These are phyloP conservation scores for Eudyptes chrysolophus DNA, from an alignment of 2,113 vertebrate species.

Conservation along the genomic window DNA sequence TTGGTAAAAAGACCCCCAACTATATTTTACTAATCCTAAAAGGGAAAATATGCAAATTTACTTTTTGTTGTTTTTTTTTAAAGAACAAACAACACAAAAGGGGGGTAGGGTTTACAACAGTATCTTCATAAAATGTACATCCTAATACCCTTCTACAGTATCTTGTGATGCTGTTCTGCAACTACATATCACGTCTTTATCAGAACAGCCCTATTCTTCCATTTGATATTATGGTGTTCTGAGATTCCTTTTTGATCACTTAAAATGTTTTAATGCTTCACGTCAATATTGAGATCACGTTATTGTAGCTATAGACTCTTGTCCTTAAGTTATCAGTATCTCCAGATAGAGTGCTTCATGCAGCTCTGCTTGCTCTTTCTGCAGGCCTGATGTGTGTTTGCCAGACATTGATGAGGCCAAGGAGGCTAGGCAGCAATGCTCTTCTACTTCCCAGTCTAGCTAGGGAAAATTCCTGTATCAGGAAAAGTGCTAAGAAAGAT, in stretches of 20 bases:
- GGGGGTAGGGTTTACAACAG: background rate
- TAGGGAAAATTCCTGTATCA: background rate
- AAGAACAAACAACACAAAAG: background rate
- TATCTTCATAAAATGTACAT: background rate
- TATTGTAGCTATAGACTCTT: background rate
- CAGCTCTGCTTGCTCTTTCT: background rate
- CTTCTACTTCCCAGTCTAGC: background rate
- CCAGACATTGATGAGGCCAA: background rate
- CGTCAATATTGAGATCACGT: background rate
- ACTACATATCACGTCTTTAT: fast-evolving
- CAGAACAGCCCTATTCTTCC: background rate
- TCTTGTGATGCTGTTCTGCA: background rate
- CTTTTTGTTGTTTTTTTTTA: background rate
- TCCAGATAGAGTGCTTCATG: background rate
- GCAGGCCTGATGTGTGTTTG: background rate
- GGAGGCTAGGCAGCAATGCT: background rate
- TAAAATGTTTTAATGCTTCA: background rate
- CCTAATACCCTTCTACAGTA: background rate
- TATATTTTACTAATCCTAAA: background rate
- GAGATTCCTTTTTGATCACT: background rate
- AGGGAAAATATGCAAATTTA: background rate
- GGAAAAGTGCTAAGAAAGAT: background rate
- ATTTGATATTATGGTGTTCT: background rate
- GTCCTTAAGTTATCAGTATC: too few relatives aligned
- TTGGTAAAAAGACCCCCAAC: fast-evolving